Percentiles rank a stretch among this genome's conserved stretches.
Evolutionary conservation across 2,797 vertebrate genomes (phyloP).

Genomic region (Pseudocheirus occidentalis): DNA sequence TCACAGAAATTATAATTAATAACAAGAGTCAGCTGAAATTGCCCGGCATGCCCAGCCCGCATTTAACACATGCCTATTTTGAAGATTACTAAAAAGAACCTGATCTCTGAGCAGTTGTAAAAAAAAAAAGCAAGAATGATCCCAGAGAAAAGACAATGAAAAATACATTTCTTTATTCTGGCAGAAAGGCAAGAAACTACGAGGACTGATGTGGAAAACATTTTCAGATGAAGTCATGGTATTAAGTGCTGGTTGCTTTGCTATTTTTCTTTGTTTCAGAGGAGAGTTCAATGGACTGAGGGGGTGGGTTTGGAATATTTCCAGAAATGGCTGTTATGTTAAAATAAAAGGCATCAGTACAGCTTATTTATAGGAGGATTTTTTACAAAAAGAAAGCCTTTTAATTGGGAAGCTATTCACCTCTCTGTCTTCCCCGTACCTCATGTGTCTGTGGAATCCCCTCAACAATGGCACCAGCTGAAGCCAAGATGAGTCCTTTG

Average conservation of each 20-base stretch:
- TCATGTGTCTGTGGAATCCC: not conserved
- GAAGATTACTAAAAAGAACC: not conserved
- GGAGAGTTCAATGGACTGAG: not conserved
- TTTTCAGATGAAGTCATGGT: not conserved
- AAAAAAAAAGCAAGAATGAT: not conserved
- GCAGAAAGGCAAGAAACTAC: not conserved
- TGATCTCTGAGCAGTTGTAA: not conserved
- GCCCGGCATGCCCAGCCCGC: not conserved
- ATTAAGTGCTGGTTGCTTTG: not conserved
- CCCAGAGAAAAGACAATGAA: not conserved
- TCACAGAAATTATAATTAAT: not conserved
- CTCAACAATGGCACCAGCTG: not conserved
- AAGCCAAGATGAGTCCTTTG: not conserved
- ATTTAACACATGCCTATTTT: not conserved
- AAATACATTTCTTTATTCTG: not conserved
- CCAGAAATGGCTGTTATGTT: not conserved
- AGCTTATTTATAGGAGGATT: conserved; percentile 3
- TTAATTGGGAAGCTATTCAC: conserved; percentile 34
- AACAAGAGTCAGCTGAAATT: not conserved
- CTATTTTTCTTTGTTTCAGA: not conserved
- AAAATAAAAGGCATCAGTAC: conserved; percentile 57
- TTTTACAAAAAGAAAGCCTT: not conserved
- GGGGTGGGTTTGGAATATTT: not conserved
- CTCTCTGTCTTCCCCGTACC: conserved; percentile 6
- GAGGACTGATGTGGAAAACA: not conserved